A percentile compares a stretch with the other conserved stretches of the same genome.
Evolutionary conservation across 1,140 invertebrate genomes (phyloP).

Genomic region (Radopholus similis): DNA sequence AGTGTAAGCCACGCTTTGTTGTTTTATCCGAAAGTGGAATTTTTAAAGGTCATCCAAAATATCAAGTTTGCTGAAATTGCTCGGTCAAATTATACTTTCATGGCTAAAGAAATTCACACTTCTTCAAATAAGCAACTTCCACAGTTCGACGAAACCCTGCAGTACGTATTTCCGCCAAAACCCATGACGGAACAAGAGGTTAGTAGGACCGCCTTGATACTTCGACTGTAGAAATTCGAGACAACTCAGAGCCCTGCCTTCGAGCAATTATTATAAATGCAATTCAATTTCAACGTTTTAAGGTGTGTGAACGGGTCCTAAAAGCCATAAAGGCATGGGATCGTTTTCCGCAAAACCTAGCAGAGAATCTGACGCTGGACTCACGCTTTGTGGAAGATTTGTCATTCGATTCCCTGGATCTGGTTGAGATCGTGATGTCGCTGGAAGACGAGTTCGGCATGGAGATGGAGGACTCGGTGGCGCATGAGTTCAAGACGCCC

Average conservation of each 20-base stretch:
- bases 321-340: slow-evolving; percentile 58
- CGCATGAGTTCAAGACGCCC: slow-evolving; percentile 84
- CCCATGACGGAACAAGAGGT: neutral
- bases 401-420: slow-evolving; percentile 92
- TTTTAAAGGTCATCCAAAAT: too few relatives aligned
- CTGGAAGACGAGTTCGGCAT: slow-evolving; percentile 99
- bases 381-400: slow-evolving; percentile 95
- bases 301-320: slow-evolving; percentile 56
- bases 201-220: neutral
- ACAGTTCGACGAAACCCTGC: neutral
- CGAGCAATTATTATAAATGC: neutral
- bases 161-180: neutral
- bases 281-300: slow-evolving; percentile 19
- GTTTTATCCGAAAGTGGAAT: too few relatives aligned
- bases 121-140: neutral
- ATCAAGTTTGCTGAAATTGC: too few relatives aligned
- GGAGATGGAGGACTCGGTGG: slow-evolving; percentile 96
- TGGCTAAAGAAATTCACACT: too few relatives aligned
- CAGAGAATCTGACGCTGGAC: slow-evolving; percentile 69
- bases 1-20: too few relatives aligned
- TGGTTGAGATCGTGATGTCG: slow-evolving; percentile 91
- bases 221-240: neutral
- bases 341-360: slow-evolving; percentile 52
- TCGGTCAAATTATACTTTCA: too few relatives aligned
- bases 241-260: neutral